Percentiles rank a stretch among this genome's conserved stretches.
Conservation (phyloP, 2,888 invertebrate genomes). For the Tipula helvola region DNA sequence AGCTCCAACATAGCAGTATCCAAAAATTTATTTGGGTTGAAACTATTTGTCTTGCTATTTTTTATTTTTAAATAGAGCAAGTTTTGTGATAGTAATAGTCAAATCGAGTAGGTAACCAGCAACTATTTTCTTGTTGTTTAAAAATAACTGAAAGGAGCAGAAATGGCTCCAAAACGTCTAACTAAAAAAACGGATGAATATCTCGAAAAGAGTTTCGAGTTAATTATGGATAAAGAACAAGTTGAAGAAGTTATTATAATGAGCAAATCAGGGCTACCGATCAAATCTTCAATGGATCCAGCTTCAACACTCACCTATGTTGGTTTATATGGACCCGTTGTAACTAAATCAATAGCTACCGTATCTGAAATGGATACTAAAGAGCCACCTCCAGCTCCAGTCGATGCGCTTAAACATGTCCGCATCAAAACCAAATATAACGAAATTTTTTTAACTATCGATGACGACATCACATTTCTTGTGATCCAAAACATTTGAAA, state of each 20-base stretch:
- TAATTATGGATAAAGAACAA: not conserved
- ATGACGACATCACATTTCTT: not conserved
- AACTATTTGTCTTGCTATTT: too few relatives aligned
- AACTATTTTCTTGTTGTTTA: not conserved
- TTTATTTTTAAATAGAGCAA: too few relatives aligned
- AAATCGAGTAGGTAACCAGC: not conserved
- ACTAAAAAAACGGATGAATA: not conserved
- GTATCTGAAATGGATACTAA: not conserved
- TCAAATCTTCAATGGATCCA: not conserved
- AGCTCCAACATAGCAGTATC: too few relatives aligned
- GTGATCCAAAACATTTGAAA: not conserved
- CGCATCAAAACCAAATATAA: not conserved
- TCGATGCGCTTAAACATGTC: not conserved
- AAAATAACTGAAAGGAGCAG: not conserved
- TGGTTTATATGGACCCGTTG: not conserved
- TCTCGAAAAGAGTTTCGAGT: not conserved
- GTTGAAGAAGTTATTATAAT: not conserved
- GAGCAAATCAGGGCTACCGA: not conserved
- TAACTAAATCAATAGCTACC: not conserved
- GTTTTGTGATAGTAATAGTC: not conserved
- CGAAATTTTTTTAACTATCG: not conserved
- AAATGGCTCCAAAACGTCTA: not conserved
- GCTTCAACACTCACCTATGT: not conserved
- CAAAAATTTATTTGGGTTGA: too few relatives aligned
- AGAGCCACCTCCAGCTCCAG: not conserved